phyloP scores from a whole-genome alignment of 2,888 invertebrate species.

The Ceraclea dissimilis region DNA sequence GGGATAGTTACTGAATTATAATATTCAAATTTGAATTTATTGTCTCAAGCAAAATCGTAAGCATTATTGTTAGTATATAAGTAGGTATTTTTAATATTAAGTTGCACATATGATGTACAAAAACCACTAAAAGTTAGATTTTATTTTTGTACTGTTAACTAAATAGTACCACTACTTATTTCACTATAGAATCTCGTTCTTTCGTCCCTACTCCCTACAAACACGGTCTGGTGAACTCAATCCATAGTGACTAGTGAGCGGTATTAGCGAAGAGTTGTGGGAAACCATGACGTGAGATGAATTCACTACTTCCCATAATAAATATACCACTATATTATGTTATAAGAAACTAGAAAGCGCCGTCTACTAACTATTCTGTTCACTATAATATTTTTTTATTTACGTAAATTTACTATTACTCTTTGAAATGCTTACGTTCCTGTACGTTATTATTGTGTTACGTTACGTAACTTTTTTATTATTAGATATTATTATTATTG shows the following conservation, averaged over 20 bases:
- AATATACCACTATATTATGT: too few species aligned
- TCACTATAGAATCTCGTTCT: background rate
- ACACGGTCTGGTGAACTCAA: background rate
- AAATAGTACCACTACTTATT: background rate
- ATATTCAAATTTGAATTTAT: too few species aligned
- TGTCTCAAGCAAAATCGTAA: too few species aligned
- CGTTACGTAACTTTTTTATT: background rate
- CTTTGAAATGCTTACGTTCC: conserved; percentile 18
- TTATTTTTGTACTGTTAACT: conserved; percentile 25
- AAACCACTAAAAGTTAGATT: conserved; percentile 23
- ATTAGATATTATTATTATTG: conserved; percentile 14
- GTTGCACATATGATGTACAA: conserved; percentile 26
- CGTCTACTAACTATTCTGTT: too few species aligned
- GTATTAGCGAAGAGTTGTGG: too few species aligned
- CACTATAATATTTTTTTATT: too few species aligned
- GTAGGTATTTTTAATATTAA: conserved; percentile 15
- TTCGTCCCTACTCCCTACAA: background rate
- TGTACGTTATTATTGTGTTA: conserved; percentile 18
- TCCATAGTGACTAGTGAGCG: background rate
- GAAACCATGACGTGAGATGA: too few species aligned
- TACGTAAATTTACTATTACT: background rate
- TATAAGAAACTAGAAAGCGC: too few species aligned
- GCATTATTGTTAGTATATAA: too few species aligned
- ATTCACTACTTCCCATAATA: too few species aligned
- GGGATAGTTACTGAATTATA: too few species aligned